A percentile compares a stretch with the other conserved stretches of the same genome.
Evolutionary conservation across 2,113 vertebrate species (phyloP).

Genomic region (Pterocles burchelli): DNA sequence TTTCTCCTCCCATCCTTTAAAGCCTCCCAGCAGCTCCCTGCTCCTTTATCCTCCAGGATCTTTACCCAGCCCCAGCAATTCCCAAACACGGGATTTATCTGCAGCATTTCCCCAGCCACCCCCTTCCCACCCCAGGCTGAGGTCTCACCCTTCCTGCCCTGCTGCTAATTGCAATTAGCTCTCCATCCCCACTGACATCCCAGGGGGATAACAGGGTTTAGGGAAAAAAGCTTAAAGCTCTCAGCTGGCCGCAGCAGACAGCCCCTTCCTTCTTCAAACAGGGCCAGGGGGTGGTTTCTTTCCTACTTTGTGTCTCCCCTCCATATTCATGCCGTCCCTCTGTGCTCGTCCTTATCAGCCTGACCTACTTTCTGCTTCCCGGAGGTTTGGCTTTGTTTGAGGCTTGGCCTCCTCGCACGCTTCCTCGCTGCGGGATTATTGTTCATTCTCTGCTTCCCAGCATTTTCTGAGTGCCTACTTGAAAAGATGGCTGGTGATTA

Average conservation of each 20-base stretch:
- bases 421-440: neutral
- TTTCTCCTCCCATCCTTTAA: neutral
- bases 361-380: conserved; percentile 46
- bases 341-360: neutral
- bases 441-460: neutral
- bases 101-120: neutral
- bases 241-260: accelerated
- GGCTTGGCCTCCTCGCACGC: neutral
- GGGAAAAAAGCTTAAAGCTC: neutral
- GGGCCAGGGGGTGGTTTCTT: accelerated
- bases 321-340: neutral
- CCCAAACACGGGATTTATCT: accelerated
- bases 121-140: neutral
- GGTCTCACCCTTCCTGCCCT: neutral
- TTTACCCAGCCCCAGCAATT: neutral
- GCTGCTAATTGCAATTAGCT: neutral
- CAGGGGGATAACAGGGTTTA: neutral
- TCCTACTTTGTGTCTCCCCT: neutral
- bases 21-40: neutral
- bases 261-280: neutral
- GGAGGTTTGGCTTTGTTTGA: neutral
- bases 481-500: neutral
- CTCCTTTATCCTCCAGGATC: neutral
- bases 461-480: accelerated
- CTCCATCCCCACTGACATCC: neutral